Percentiles rank a stretch among this genome's conserved stretches.
These are phyloP conservation scores for Scomber scombrus DNA, from an alignment of 2,113 vertebrate species.

Conservation along the genomic window DNA sequence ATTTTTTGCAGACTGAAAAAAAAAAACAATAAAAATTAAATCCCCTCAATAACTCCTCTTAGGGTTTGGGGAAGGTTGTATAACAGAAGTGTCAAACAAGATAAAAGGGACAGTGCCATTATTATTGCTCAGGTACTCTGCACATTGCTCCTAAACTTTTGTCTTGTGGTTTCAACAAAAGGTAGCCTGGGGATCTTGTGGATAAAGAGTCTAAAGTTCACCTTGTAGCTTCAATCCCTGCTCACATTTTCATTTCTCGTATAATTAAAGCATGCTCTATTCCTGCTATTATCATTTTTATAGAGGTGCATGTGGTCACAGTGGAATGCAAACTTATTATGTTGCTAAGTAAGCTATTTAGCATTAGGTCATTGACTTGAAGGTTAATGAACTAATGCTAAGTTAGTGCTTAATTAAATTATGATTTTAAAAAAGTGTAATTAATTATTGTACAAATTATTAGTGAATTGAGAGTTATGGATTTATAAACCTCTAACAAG, in stretches of 20 bases:
- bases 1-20: conserved; percentile 29
- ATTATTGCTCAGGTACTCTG: conserved; percentile 21
- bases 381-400: too few relatives aligned
- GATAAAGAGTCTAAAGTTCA: conserved; percentile 35
- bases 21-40: conserved; percentile 48
- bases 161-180: conserved; percentile 40
- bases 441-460: too few relatives aligned
- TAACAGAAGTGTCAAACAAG: conserved; percentile 40
- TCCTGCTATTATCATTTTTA: background rate
- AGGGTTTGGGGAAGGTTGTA: conserved; percentile 14
- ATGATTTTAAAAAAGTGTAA: too few relatives aligned
- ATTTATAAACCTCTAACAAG: too few relatives aligned
- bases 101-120: conserved; percentile 40
- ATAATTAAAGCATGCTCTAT: background rate
- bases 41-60: conserved; percentile 41
- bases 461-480: too few relatives aligned
- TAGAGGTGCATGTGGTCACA: background rate
- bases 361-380: background rate
- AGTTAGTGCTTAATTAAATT: too few relatives aligned
- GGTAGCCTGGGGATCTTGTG: background rate
- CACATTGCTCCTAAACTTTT: conserved; percentile 22
- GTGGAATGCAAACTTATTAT: background rate
- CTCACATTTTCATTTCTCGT: conserved; percentile 14
- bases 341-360: background rate
- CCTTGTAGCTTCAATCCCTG: background rate